These are phyloP conservation scores for Centropyge bicolor DNA, from an alignment of 2,797 vertebrate genomes.

Conservation along the genomic window DNA sequence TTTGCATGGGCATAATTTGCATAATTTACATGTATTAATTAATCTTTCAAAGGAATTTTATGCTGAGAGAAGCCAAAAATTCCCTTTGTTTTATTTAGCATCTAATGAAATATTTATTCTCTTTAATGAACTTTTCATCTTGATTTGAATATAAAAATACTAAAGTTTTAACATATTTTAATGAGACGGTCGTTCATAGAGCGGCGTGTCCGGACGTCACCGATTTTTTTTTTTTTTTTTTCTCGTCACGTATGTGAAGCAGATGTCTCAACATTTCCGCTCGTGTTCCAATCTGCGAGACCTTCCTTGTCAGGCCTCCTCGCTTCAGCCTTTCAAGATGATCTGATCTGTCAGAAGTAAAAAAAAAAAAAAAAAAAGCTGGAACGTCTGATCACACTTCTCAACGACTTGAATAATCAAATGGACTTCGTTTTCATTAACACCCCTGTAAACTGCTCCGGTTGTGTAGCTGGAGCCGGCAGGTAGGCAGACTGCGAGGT, in stretches of 20 bases:
- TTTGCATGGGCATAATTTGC: conserved; percentile 99
- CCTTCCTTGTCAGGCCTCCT: conserved; percentile 12
- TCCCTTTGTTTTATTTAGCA: conserved; percentile 99
- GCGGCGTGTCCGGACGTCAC: conserved; percentile 72
- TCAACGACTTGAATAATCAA: conserved; percentile 37
- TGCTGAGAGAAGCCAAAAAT: conserved; percentile 99
- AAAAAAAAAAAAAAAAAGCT: conserved; percentile 29
- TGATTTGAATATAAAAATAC: conserved; percentile 99
- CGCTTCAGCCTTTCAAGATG: conserved; percentile 10
- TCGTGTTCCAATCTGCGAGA: conserved; percentile 19
- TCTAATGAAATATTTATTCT: conserved; percentile 99
- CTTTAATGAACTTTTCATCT: conserved; percentile 99
- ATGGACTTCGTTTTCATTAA: conserved; percentile 55
- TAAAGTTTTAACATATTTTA: conserved; percentile 96
- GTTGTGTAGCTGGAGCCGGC: conserved; percentile 43
- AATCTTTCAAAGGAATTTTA: conserved; percentile 99
- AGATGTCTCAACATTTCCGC: conserved; percentile 73
- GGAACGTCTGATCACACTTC: conserved; percentile 21
- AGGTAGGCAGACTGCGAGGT: conserved; percentile 41
- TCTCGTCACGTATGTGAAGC: conserved; percentile 51
- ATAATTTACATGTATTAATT: conserved; percentile 99
- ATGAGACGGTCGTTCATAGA: conserved; percentile 82
- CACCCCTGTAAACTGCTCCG: conserved; percentile 45
- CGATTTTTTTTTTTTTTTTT: conserved; percentile 57
- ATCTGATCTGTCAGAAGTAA: conserved; percentile 32